Base-by-base conservation (phyloP, 2,888 invertebrate species). In the Pammene fasciana region DNA sequence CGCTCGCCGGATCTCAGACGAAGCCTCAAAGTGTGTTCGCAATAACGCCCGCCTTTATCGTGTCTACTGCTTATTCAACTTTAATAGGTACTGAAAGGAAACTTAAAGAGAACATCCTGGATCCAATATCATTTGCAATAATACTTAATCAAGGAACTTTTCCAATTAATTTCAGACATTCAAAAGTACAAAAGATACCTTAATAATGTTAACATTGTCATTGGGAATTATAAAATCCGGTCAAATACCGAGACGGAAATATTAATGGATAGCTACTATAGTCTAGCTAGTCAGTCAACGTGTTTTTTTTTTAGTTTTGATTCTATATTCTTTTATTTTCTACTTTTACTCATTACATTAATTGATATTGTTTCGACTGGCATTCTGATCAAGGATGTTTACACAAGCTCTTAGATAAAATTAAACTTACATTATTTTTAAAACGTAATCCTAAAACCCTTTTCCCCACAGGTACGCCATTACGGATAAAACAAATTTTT, bases 401-500 rank as follows among this genome's bases (percentile, higher is more conserved):
- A 3, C n/a, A 45, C 6, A 34, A 26, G 26, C 26, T 26, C n/a
- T 59, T 26, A 13, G 13, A 26, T 43, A 10, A 8, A 46, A 9
- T 46, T 34, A 60, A 11, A 43, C 14, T 11, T n/a, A 60, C 9
- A 34, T 10, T 34, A 11, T 60, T 18, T 60, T 34, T 38, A 16
- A 38, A 18, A 7, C 13, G 26, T 38, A 36, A 61, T n/a, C 60
- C 46, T n/a, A 57, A 59, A 68, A 54, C 64, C 68, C 57, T 54
- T 54, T 68, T 13, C 11, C 68, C 18, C 5, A 11, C 54, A 36
- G 48, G 41, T 57, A 34, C 67, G 56, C 56, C 62, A 68, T 68
- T 56, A 59, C 52, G 52, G 52, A 45, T 46, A 61, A 43, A 52
- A 57, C 59, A 70, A 73, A 75, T 78, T 77, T 76, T 75, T 70